Evolutionary conservation across 2,113 vertebrate genomes (phyloP).

Genomic region (Zosterops hypoxanthus): DNA sequence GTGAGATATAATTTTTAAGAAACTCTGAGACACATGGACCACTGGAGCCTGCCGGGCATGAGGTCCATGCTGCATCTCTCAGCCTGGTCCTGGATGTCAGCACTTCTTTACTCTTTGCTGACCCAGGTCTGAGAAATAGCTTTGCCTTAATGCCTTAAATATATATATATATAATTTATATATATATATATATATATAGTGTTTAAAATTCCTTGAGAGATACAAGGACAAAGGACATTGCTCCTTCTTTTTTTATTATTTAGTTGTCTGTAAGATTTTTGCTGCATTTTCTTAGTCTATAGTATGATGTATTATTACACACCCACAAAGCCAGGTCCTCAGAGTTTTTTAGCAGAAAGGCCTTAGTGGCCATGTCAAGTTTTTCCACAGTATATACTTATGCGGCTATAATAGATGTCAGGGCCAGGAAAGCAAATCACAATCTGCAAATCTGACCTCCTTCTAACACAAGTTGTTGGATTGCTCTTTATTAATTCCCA

Average conservation of each 20-base stretch:
- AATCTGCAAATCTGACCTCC: neutral
- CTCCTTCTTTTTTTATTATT: neutral
- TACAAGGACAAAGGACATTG: neutral
- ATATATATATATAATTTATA: no score
- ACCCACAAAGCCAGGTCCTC: neutral
- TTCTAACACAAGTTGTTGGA: neutral
- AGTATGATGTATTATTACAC: neutral
- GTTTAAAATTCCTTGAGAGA: neutral
- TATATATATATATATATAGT: no score
- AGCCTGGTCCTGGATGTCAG: neutral
- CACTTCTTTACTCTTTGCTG: neutral
- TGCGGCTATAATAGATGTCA: conserved; percentile 1
- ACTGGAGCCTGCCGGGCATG: neutral
- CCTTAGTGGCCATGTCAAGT: neutral
- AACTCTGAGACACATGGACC: neutral
- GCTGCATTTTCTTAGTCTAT: neutral
- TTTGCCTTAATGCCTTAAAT: neutral
- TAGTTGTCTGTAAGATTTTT: neutral
- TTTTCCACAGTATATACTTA: neutral
- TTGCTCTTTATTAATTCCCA: neutral
- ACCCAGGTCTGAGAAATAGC: neutral
- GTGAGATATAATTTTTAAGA: neutral
- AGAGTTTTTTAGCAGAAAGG: neutral
- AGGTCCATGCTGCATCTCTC: neutral
- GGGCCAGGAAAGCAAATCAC: neutral